Evolutionary conservation across 2,888 invertebrate genomes (phyloP), one percentile per base, ranked within the genome.

Genomic region (Nezara viridula): DNA sequence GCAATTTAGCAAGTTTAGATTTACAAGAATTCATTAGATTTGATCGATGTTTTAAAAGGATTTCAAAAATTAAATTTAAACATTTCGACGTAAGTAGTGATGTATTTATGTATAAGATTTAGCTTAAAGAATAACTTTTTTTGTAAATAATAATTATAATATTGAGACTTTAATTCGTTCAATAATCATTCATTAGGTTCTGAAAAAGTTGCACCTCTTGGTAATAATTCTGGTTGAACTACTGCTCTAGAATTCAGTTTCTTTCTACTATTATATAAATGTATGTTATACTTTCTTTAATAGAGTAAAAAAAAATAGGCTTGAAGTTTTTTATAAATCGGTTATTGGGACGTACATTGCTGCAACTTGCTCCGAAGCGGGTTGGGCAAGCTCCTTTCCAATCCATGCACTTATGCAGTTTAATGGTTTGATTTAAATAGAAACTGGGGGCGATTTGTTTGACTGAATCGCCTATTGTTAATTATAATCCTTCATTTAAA

Each of bases 371-470:
- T 32, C 32, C 16, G 32, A 37, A 32, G 4, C 66, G 6, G 32
- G 66, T 66, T 66, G 32, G 16, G 66, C 66, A 66, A 66, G 66
- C 16, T 66, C 66, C 32, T 66, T 66, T 66, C 66, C 66, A 32
- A 66, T 66, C 32, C 19, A 24, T 66, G 66, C 66, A 66, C 32
- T 66, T 32, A 66, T 66, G 66, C 66, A 66, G 32, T 16, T 32
- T 32, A 66, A 37, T 66, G 66, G 14, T 32, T 66, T 37, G 16
- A 10, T 32, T 66, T 27, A 12, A 44, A 44, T n/a, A 10, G 10
- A 44, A 10, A 44, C 44, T 44, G 10, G 44, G n/a, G n/a, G n/a
- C n/a, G n/a, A n/a, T n/a, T n/a, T 6, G 55, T 55, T n/a, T 24
- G n/a, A 55, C n/a, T n/a, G 24, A 55, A n/a, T 21, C 9, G n/a